phyloP scores from a whole-genome alignment of 1,140 invertebrate genomes.

The Apocrypta bakeri region DNA sequence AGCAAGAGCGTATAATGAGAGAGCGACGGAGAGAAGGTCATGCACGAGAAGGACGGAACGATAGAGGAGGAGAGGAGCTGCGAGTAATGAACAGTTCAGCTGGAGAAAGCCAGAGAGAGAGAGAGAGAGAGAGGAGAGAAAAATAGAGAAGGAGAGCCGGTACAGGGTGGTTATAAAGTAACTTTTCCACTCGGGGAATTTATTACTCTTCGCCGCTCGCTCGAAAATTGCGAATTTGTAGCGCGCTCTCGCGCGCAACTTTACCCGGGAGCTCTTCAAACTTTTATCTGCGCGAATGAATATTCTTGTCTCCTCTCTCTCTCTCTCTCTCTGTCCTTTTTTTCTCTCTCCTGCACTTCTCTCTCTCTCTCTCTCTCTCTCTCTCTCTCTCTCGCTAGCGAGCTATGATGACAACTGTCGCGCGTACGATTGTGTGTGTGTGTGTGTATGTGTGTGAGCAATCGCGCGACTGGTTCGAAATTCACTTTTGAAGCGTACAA shows the following conservation, averaged over 20 bases:
- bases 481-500: constrained; percentile 5
- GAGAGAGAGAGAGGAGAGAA: neutral
- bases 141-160: neutral
- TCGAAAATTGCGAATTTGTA: constrained; percentile 28
- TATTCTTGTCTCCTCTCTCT: neutral
- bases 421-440: neutral
- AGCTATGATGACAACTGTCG: neutral
- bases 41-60: neutral
- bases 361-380: neutral
- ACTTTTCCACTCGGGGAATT: constrained; percentile 43
- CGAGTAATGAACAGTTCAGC: constrained; percentile 39
- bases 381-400: no score
- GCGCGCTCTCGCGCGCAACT: neutral
- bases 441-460: no score
- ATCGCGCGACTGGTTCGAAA: no score
- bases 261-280: neutral
- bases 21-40: constrained; percentile 19
- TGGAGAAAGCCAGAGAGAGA: constrained; percentile 16
- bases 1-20: neutral
- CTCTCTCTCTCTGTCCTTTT: neutral
- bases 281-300: constrained; percentile 2
- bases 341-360: neutral
- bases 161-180: constrained; percentile 37
- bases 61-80: neutral
- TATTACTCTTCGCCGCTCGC: constrained; percentile 16